Base-by-base conservation (phyloP, 2,797 vertebrate genomes). In the Aulostomus chinensis region DNA sequence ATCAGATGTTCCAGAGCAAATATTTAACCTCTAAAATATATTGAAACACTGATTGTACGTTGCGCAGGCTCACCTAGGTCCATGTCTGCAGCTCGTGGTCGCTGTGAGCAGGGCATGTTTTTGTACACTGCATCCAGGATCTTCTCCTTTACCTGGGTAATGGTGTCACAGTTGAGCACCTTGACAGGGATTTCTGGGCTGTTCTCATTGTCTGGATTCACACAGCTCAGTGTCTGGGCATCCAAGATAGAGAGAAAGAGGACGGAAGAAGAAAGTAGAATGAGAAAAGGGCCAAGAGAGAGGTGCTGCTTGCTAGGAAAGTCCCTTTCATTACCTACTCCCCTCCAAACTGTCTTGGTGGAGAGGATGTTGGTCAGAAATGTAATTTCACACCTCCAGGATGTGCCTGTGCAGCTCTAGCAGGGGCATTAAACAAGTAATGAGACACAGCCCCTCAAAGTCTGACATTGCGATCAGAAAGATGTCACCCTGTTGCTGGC, bases 151-250 rank as follows among this genome's bases (percentile, higher is more conserved):
- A 97, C 96, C 42, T 99, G 96, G 1, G 94, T 98, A 80, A 99
- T 93, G 71, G 96, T 99, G 85, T 99, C 97, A 14, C 97, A 99
- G 92, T 99, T 98, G 34, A 99, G 87, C 81, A 94, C 96, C 86
- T 99, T 99, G 74, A 99, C 96, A 0, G 95, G 95, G 86, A 97
- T 96, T 87, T 99, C 97, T 0, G 96, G 96, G 50, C 96, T 98
- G 87, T 99, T 99, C 90, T 99, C 96, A 0, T 98, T 99, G 88
- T 99, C 96, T 0, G 97, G 96, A 84, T 98, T 99, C 81, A 99
- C 96, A 0, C 96, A 99, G 86, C 96, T 97, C 61, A 99, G 92
- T 52, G 96, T 99, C 97, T 99, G 73, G 21, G 84, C 61, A 58
- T 51, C 17, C 42, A 24, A 47, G 30, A 68, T 15, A n/a, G 26